A percentile compares a stretch with the other conserved stretches of the same genome.
These are phyloP conservation scores for Drosophila mercatorum DNA, from an alignment of 2,888 invertebrate genomes.

Conservation along the genomic window DNA sequence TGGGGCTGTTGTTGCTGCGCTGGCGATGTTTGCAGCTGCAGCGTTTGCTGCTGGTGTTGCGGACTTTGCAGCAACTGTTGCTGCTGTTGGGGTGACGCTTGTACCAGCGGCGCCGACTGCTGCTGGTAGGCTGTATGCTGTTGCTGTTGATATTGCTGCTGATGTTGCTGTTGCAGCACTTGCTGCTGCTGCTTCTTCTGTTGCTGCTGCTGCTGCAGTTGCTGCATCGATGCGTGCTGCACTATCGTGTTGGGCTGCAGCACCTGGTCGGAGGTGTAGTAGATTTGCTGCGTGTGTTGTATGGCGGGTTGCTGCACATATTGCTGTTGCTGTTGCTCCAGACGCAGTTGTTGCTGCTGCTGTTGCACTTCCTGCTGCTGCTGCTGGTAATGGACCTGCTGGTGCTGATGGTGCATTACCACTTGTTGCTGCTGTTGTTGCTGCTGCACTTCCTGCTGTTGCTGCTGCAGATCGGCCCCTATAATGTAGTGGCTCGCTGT, in stretches of 20 bases:
- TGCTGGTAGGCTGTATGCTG: conserved; percentile 68
- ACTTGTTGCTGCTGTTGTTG: conserved; percentile 74
- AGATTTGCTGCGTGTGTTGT: conserved; percentile 77
- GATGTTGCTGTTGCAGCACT: conserved; percentile 60
- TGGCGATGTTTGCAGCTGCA: conserved; percentile 67
- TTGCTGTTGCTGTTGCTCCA: conserved; percentile 63
- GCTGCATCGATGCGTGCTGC: conserved; percentile 73
- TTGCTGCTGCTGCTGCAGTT: conserved; percentile 60
- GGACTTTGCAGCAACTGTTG: conserved; percentile 70
- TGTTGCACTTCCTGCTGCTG: conserved; percentile 69
- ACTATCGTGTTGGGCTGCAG: conserved; percentile 78
- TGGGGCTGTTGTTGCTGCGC: conserved; percentile 67
- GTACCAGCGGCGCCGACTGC: conserved; percentile 57
- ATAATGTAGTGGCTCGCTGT: conserved; percentile 75
- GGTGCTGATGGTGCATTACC: conserved; percentile 73
- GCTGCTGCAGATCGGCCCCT: conserved; percentile 67
- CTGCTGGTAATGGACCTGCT: conserved; percentile 74
- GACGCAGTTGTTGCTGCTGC: conserved; percentile 72
- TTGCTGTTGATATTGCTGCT: conserved; percentile 64
- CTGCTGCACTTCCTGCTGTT: conserved; percentile 67
- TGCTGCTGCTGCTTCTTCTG: conserved; percentile 49
- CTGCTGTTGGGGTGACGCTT: conserved; percentile 71
- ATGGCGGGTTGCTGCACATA: conserved; percentile 66
- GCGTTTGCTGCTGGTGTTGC: conserved; percentile 67
- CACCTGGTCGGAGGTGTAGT: conserved; percentile 81